Evolutionary conservation across 2,797 vertebrate species (phyloP).

Genomic region (Melanotaenia parkinsoni): DNA sequence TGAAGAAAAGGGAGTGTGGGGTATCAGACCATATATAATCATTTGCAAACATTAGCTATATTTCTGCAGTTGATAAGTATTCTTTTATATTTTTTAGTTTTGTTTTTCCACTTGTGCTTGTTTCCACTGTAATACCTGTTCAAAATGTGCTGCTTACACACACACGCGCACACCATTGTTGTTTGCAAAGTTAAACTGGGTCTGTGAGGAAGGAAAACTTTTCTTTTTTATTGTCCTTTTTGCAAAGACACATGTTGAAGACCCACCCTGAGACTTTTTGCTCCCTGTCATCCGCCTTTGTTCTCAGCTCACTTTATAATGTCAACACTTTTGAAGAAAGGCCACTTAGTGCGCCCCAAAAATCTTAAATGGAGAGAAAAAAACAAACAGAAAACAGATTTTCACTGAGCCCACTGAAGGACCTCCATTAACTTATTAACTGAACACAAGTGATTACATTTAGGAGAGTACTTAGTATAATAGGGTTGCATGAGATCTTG

Average conservation of each 20-base stretch:
- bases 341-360: background rate
- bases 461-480: too few species aligned
- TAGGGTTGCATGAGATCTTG: background rate
- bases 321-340: background rate
- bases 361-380: background rate
- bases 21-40: background rate
- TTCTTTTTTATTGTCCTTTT: background rate
- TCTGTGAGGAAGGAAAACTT: background rate
- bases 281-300: background rate
- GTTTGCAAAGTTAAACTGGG: background rate
- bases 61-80: background rate
- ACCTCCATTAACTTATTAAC: background rate
- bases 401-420: background rate
- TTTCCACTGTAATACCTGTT: background rate
- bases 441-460: background rate
- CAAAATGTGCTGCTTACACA: background rate
- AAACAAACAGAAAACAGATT: background rate
- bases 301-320: background rate
- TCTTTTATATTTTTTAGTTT: background rate
- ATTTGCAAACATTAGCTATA: background rate
- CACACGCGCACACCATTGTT: background rate
- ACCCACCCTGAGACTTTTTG: background rate
- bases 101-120: background rate
- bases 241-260: background rate
- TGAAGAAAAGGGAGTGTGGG: background rate